Base-by-base conservation (phyloP, 2,888 invertebrate genomes). In the Poecilobothrus nobilitatus region DNA sequence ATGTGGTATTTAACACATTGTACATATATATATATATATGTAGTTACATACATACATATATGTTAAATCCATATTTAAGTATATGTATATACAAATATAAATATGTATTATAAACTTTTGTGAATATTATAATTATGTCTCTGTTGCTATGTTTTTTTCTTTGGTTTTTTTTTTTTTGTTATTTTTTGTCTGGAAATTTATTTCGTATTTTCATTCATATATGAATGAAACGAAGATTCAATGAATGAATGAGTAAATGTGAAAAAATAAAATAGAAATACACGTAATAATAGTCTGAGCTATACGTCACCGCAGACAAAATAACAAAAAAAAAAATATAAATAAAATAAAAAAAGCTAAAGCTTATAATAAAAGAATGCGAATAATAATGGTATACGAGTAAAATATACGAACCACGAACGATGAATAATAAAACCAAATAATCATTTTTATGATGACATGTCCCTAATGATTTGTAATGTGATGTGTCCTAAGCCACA, bases 221-320 rank as follows among this genome's bases (percentile, higher is more conserved):
- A 41, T 12, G 7, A 5, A 41, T 41, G 41, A 15, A 12, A 15
- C 2, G 2, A 9, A 41, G 15, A 12, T 6, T 41, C 5, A 41
- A 41, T 41, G 9, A 12, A 15, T 41, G 15, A 41, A 15, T 41
- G 41, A 41, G 7, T 12, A 8, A 41, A 8, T 41, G 9, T 41
- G 7, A 41, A 41, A 5, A 8, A 6, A 41, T 8, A 15, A 41
- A 53, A 53, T 18, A 53, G 15, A 53, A 53, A 53, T 53, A 53
- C 18, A 53, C 18, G 1, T 53, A 53, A 12, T 18, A 18, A 53
- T 53, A 53, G 53, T 53, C 53, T 53, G 53, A 53, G 18, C 53
- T 18, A 41, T 18, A 53, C 53, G 53, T 53, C 53, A 53, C 53
- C 53, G 53, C 53, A 53, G 53, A 53, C 53, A 53, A 53, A 53